These are phyloP conservation scores for Sthenelais limicola DNA, from an alignment of 2,888 invertebrate genomes.

Conservation along the genomic window DNA sequence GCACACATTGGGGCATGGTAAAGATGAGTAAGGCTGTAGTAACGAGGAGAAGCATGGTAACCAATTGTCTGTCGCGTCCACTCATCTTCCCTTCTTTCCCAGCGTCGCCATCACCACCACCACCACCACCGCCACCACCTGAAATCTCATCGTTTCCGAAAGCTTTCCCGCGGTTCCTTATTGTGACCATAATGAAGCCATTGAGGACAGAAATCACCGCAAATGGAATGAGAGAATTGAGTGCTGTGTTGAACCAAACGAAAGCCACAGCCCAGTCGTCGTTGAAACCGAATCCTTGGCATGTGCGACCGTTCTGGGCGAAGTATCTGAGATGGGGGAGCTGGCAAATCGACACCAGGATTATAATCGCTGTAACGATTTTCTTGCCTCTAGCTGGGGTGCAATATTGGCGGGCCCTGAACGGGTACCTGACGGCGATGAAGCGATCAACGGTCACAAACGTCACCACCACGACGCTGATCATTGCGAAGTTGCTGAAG, in stretches of 20 bases:
- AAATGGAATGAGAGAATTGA: constrained; percentile 27
- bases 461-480: constrained; percentile 19
- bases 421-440: constrained; percentile 19
- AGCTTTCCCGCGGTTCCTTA: neutral
- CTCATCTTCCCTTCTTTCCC: constrained; percentile 4
- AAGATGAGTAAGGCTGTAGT: constrained; percentile 26
- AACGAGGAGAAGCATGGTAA: constrained; percentile 15
- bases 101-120: neutral
- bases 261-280: constrained; percentile 16
- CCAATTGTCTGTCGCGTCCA: constrained; percentile 4
- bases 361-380: constrained; percentile 2
- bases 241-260: constrained; percentile 33
- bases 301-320: constrained; percentile 22
- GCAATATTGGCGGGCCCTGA: too few species aligned
- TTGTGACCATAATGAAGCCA: constrained; percentile 13
- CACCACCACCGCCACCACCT: neutral
- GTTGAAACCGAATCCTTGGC: constrained; percentile 15
- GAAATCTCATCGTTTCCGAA: neutral
- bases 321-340: constrained; percentile 27
- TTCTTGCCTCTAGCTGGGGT: neutral
- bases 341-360: constrained; percentile 16
- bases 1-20: constrained; percentile 35
- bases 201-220: constrained; percentile 8
- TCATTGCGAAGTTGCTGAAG: constrained; percentile 22
- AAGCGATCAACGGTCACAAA: constrained; percentile 31